These are phyloP conservation scores for Lamprotornis superbus DNA, from an alignment of 2,113 vertebrate genomes.

Conservation along the genomic window DNA sequence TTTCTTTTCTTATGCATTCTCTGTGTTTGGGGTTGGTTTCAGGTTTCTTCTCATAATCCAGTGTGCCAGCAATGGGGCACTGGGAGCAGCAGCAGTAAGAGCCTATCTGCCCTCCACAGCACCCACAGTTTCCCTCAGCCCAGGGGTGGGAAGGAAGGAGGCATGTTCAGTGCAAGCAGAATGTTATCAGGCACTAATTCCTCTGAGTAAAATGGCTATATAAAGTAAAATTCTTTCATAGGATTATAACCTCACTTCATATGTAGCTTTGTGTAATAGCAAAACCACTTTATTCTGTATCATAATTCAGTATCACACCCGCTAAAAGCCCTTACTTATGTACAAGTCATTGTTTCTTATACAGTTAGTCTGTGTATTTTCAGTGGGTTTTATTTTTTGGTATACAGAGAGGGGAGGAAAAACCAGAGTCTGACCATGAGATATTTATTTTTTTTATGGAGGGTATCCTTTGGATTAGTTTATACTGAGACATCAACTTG, in stretches of 20 bases:
- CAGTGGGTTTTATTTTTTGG: neutral
- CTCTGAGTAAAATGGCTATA: neutral
- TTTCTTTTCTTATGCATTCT: neutral
- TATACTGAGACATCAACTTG: neutral
- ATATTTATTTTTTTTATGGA: neutral
- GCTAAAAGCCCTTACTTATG: neutral
- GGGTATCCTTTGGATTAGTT: neutral
- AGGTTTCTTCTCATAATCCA: neutral
- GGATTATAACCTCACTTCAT: neutral
- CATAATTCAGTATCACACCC: neutral
- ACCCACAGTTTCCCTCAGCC: neutral
- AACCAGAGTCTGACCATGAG: neutral
- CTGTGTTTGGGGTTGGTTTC: neutral
- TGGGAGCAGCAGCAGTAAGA: neutral
- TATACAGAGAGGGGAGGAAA: neutral
- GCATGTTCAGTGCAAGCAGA: neutral
- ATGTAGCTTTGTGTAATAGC: neutral
- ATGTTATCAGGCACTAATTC: neutral
- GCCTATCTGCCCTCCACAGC: neutral
- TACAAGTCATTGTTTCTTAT: neutral
- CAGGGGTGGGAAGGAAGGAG: neutral
- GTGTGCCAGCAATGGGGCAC: neutral
- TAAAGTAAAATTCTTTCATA: neutral
- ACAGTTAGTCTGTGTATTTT: neutral
- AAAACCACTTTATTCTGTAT: neutral